Evolutionary conservation across 2,113 vertebrate genomes (phyloP).

Genomic region (Litocranius walleri): DNA sequence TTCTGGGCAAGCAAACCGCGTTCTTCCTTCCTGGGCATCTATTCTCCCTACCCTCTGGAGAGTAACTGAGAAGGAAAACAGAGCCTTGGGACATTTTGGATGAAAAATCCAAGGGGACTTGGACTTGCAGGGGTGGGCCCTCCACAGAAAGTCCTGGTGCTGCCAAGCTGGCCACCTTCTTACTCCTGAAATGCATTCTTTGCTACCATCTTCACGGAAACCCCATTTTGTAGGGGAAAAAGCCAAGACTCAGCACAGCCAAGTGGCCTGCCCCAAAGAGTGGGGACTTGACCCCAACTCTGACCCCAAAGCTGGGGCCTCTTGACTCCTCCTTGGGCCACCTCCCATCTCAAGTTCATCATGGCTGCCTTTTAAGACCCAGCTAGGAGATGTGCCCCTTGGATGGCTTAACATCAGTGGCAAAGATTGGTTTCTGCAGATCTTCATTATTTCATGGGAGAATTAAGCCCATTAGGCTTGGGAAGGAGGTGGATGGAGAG

Average conservation of each 20-base stretch:
- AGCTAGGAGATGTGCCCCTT: accelerated
- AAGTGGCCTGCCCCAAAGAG: too few relatives aligned
- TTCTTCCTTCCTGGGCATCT: background rate
- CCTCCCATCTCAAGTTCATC: accelerated
- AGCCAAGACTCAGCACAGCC: background rate
- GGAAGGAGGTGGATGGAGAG: too few relatives aligned
- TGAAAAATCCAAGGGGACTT: background rate
- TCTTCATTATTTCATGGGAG: background rate
- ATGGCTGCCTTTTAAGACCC: accelerated
- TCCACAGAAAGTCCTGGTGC: accelerated
- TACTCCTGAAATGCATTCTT: accelerated
- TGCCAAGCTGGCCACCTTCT: accelerated
- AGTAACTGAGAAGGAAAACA: background rate
- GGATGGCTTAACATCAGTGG: accelerated
- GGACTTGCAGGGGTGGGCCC: accelerated
- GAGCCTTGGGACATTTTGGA: background rate
- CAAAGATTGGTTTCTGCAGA: background rate
- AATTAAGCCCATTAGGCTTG: background rate
- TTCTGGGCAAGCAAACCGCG: accelerated
- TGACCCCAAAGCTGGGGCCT: background rate
- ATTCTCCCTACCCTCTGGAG: accelerated
- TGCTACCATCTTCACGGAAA: accelerated
- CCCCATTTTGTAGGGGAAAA: background rate
- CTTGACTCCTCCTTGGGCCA: accelerated
- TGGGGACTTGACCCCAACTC: background rate